Evolutionary conservation across 1,140 invertebrate genomes (phyloP).

Genomic region (Drosophila kurseongensis): DNA sequence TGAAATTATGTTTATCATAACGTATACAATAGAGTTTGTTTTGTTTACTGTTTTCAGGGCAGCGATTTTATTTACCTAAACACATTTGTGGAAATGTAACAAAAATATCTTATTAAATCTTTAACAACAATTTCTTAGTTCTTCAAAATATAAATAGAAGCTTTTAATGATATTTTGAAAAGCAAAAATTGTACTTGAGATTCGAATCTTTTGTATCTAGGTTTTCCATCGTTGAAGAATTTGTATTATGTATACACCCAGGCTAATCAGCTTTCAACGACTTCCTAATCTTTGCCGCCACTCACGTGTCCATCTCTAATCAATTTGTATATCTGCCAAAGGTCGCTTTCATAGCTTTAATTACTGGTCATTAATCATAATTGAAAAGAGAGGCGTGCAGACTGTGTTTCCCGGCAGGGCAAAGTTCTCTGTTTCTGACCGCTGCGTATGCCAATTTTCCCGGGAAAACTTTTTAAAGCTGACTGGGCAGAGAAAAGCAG

Average conservation of each 20-base stretch:
- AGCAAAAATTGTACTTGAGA: not conserved
- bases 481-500: constrained; percentile 23
- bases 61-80: no score
- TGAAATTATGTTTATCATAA: not conserved
- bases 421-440: constrained; percentile 47
- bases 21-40: no score
- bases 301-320: constrained; percentile 38
- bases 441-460: constrained; percentile 22
- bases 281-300: constrained; percentile 18
- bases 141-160: no score
- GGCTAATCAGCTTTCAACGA: constrained; percentile 19
- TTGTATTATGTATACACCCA: not conserved
- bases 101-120: no score
- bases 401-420: constrained; percentile 9
- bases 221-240: not conserved
- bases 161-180: not conserved
- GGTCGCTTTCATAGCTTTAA: constrained; percentile 54
- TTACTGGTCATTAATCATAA: constrained; percentile 71
- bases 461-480: constrained; percentile 48
- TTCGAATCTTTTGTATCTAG: not conserved
- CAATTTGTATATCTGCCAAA: constrained; percentile 40
- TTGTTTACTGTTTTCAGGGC: no score
- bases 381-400: constrained; percentile 48
- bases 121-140: no score
- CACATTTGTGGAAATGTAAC: no score